phyloP scores from a whole-genome alignment of 2,113 vertebrate genomes.

The Kryptolebias marmoratus region DNA sequence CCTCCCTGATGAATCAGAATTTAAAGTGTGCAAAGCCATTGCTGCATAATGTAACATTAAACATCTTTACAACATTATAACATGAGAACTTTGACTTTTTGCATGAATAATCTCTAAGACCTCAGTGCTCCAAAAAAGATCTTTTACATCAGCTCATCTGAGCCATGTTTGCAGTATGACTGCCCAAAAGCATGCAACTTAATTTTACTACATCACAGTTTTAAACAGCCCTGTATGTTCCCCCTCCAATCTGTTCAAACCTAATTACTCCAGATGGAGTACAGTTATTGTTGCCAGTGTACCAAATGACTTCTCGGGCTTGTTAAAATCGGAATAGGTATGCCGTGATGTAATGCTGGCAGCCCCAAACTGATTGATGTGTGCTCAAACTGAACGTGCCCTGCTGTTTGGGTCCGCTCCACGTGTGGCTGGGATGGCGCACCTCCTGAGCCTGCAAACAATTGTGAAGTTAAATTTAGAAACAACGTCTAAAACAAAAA shows the following conservation, averaged over 20 bases:
- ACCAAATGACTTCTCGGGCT: slow-evolving; percentile 47
- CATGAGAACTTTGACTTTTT: slow-evolving; percentile 17
- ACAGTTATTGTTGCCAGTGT: slow-evolving; percentile 40
- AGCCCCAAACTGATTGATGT: slow-evolving; percentile 60
- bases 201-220: slow-evolving; percentile 42
- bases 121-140: slow-evolving; percentile 16
- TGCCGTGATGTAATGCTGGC: slow-evolving; percentile 68
- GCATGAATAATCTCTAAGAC: slow-evolving; percentile 31
- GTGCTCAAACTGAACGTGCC: slow-evolving; percentile 46
- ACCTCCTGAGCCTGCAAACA: slow-evolving; percentile 64
- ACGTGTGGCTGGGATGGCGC: slow-evolving; percentile 62
- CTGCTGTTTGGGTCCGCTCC: slow-evolving; percentile 46
- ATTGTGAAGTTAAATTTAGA: slow-evolving; percentile 72
- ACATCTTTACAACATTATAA: background rate
- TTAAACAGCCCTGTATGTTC: slow-evolving; percentile 56
- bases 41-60: slow-evolving; percentile 1
- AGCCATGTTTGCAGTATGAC: slow-evolving; percentile 39
- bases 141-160: slow-evolving; percentile 13
- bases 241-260: slow-evolving; percentile 40
- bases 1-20: background rate
- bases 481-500: slow-evolving; percentile 43
- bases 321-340: slow-evolving; percentile 61
- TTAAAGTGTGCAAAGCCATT: background rate
- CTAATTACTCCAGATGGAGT: slow-evolving; percentile 54
- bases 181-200: slow-evolving; percentile 42